These are phyloP conservation scores for Microctonus aethiopoides DNA, from an alignment of 2,888 invertebrate genomes.

Conservation along the genomic window DNA sequence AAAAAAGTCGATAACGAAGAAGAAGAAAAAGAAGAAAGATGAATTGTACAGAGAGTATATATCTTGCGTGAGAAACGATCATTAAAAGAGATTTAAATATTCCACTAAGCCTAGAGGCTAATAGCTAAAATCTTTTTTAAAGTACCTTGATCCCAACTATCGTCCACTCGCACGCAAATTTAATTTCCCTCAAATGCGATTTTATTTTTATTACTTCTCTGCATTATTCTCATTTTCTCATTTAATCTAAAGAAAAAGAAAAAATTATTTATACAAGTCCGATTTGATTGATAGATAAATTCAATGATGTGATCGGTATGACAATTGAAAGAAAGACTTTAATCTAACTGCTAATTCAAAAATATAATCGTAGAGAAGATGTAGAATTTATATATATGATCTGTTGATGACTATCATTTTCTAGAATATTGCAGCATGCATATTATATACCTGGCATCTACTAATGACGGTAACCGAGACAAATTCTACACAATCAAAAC, in stretches of 20 bases:
- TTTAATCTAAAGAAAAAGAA: neutral
- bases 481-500: neutral
- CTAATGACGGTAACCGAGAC: neutral
- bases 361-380: neutral
- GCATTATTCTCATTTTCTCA: neutral
- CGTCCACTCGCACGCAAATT: constrained; percentile 18
- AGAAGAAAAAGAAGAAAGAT: neutral
- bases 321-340: neutral
- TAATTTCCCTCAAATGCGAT: constrained; percentile 25
- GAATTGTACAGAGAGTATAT: constrained; percentile 28
- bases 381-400: neutral
- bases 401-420: neutral
- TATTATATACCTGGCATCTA: neutral
- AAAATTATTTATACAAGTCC: neutral
- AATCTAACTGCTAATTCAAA: neutral
- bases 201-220: constrained; percentile 24
- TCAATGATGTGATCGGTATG: neutral
- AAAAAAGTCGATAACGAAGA: neutral
- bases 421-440: neutral
- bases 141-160: constrained; percentile 1
- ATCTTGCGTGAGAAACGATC: constrained; percentile 39
- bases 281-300: neutral
- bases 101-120: constrained; percentile 24
- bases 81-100: constrained; percentile 42
- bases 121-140: constrained; percentile 19